phyloP scores from a whole-genome alignment of 2,113 vertebrate genomes.

The Urocitellus parryii region DNA sequence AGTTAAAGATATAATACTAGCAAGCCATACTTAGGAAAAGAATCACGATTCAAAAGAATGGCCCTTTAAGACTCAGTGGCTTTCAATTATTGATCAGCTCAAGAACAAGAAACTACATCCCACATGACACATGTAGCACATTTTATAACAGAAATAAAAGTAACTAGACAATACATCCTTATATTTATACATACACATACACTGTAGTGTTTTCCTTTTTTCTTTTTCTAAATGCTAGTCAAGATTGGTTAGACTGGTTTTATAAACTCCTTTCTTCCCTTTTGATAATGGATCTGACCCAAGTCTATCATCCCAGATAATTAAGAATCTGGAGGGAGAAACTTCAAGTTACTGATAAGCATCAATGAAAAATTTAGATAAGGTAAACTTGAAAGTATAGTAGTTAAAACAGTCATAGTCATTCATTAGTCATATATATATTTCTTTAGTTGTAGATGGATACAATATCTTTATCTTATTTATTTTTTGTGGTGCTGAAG shows the following conservation, averaged over 20 bases:
- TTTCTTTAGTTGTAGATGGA: no score
- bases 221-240: not conserved
- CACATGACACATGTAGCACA: not conserved
- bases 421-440: no score
- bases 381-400: slow-evolving; percentile 1
- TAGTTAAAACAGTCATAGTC: not conserved
- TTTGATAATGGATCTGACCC: slow-evolving; percentile 12
- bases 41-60: not conserved
- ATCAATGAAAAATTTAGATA: slow-evolving; percentile 24
- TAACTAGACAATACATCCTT: not conserved
- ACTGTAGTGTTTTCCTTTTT: not conserved
- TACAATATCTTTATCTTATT: no score
- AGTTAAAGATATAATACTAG: not conserved
- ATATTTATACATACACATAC: not conserved
- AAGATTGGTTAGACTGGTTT: slow-evolving; percentile 4
- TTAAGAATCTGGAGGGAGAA: slow-evolving; percentile 11
- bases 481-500: no score
- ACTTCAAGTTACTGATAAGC: not conserved
- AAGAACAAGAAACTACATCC: not conserved
- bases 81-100: slow-evolving; percentile 31
- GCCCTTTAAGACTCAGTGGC: not conserved
- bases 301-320: not conserved
- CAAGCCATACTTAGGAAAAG: not conserved
- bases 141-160: not conserved
- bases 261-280: not conserved